Evolutionary conservation across 2,113 vertebrate species (phyloP), one percentile per base, ranked within the genome.

Genomic region (Pelvicachromis taeniatus): DNA sequence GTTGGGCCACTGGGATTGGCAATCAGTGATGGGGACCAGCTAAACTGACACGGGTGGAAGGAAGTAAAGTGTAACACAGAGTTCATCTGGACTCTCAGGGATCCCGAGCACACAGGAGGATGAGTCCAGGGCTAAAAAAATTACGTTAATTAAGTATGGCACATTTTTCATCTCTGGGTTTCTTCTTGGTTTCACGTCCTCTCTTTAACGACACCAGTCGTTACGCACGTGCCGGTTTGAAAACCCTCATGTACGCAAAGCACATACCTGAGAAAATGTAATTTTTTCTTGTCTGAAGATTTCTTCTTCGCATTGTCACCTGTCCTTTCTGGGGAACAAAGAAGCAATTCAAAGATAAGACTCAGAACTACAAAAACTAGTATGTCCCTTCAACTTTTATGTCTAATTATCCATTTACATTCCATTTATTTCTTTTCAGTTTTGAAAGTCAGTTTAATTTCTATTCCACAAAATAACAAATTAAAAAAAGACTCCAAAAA

Each of bases 21-120:
- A 87, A 85, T 82, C 84, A 78, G 81, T 3, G 86, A 91, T 89
- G 84, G 61, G 73, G 83, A 84, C 78, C 52, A 85, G 87, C 80
- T 77, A n/a, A 75, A 80, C 59, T 38, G 68, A 84, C 56, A 79
- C 11, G 7, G 45, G 56, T 68, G 55, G 87, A 70, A 77, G 55
- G 56, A 91, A 61, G 77, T 29, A 6, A 52, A 68, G 63, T 86
- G 91, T 86, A 81, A 70, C 73, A 13, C 2, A 31, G 80, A 87
- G 81, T 92, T 87, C 83, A 80, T 61, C 35, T 26, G 40, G 50
- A 81, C 85, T 85, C 84, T 63, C 63, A 17, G 75, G 89, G 42
- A 92, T 75, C 53, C 56, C 53, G n/a, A 5, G 53, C 65, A 78
- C 58, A 42, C 79, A n/a, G 55, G 42, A 42, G 23, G 78, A 83